Evolutionary conservation across 2,797 vertebrate genomes (phyloP), one percentile per base, ranked within the genome.

Genomic region (Phalloptychus januarius): DNA sequence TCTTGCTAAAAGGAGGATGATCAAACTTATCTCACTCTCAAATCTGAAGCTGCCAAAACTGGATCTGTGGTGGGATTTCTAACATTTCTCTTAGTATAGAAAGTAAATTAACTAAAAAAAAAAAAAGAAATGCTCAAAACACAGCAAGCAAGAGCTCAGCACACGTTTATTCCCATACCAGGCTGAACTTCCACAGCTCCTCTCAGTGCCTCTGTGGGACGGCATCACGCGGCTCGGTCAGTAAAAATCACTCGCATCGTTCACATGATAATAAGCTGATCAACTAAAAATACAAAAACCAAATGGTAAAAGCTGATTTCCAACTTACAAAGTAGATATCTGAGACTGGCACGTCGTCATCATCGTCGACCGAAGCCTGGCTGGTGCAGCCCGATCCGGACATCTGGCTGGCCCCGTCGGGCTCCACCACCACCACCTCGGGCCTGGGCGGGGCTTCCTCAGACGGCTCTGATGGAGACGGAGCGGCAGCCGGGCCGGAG

Each of bases 311-410:
- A 15, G 54, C 11, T 28, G 12, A 15, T 33, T 8, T 75, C 78
- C 74, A 23, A 85, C 98, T 99, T 95, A 99, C 98, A 92, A 99
- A 98, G 93, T 98, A 99, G 88, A 99, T 97, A 92, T 99, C 98
- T 74, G 97, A 96, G 91, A 97, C 95, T 79, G 97, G 98, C 81
- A 97, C 94, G 0, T 96, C 96, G 10, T 96, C 96, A 0, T 99
- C 98, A 3, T 99, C 98, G 6, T 99, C 98, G 0, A 97, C 97
- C 0, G 98, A 99, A 84, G 97, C 97, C 92, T 97, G 97, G 93
- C 97, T 98, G 90, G 96, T 95, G 50, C 97, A 97, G 16, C 97
- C 98, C 0, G 98, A 97, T 69, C 97, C 97, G 0, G 97, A 99
- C 91, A 96, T 93, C 94, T 97, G 97, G 93, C 97, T 98, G 91